phyloP scores from a whole-genome alignment of 2,797 vertebrate species.

The Coregonus suidteri region DNA sequence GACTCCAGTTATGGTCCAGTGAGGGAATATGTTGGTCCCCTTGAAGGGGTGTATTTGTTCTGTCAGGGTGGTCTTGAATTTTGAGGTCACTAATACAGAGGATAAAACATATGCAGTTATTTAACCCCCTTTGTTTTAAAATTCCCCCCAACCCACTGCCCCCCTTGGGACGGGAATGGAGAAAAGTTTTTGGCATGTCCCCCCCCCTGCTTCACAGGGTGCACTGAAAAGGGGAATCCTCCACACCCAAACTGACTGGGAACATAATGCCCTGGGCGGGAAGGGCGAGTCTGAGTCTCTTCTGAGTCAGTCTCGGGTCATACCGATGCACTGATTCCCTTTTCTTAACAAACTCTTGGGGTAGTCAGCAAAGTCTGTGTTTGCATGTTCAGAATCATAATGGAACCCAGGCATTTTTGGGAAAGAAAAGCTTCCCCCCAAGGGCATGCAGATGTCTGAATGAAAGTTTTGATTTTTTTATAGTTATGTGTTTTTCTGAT shows the following conservation, averaged over 20 bases:
- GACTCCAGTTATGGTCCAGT: constrained; percentile 20
- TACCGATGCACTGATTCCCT: not conserved
- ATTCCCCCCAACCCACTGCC: rapidly evolving
- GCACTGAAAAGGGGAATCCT: constrained; percentile 60
- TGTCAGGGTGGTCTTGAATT: not conserved
- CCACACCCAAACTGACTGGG: constrained; percentile 54
- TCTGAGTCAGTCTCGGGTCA: not conserved
- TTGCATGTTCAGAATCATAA: constrained; percentile 27
- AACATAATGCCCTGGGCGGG: constrained; percentile 60
- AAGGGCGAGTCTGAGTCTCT: constrained; percentile 32
- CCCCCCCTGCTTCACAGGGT: constrained; percentile 67
- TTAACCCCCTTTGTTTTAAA: not conserved
- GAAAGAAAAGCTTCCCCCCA: constrained; percentile 22
- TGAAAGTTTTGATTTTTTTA: not conserved
- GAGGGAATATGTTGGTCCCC: constrained; percentile 10
- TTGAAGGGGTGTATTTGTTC: constrained; percentile 4
- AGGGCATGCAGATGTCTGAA: constrained; percentile 31
- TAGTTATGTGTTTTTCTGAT: constrained; percentile 13
- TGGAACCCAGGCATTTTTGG: constrained; percentile 9
- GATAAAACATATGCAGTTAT: not conserved
- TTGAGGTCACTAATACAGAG: not conserved
- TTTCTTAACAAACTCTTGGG: constrained; percentile 20
- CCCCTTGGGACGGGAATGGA: constrained; percentile 46
- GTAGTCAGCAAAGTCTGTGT: constrained; percentile 13
- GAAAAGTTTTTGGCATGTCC: constrained; percentile 52